Conservation (phyloP, 1,140 invertebrate genomes). For the Drosophila nebulosa region DNA sequence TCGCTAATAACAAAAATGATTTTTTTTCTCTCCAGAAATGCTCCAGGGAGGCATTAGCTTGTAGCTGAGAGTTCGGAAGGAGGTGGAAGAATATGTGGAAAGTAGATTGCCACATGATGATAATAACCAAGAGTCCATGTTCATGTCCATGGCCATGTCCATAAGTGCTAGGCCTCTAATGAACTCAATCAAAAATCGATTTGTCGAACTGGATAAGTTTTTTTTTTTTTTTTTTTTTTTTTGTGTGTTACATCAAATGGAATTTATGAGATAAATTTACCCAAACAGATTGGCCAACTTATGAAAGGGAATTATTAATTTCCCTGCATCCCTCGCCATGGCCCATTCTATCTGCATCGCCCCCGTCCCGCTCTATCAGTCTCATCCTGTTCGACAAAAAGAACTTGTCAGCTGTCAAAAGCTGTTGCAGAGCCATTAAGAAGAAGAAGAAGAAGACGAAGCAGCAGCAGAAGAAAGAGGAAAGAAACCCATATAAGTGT, state of each 20-base stretch:
- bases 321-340: background rate
- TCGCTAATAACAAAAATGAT: slow-evolving; percentile 78
- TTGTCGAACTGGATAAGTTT: slow-evolving; percentile 56
- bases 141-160: background rate
- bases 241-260: slow-evolving; percentile 67
- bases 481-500: slow-evolving; percentile 56
- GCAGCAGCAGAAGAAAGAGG: slow-evolving; percentile 37
- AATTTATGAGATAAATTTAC: slow-evolving; percentile 74
- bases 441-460: slow-evolving; percentile 25
- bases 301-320: slow-evolving; percentile 77
- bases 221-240: too few relatives aligned
- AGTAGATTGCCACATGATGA: slow-evolving; percentile 36
- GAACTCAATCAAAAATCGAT: slow-evolving; percentile 81
- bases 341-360: background rate
- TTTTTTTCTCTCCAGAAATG: slow-evolving; percentile 18
- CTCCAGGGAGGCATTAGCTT: slow-evolving; percentile 67
- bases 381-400: slow-evolving; percentile 21
- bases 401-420: slow-evolving; percentile 78
- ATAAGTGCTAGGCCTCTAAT: slow-evolving; percentile 53
- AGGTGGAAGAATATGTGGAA: slow-evolving; percentile 16
- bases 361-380: too few relatives aligned
- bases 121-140: slow-evolving; percentile 32
- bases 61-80: background rate
- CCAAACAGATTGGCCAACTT: slow-evolving; percentile 55
- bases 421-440: slow-evolving; percentile 72